Evolutionary conservation across 2,888 invertebrate genomes (phyloP), one percentile per base, ranked within the genome.

Genomic region (Melitaea athalia): DNA sequence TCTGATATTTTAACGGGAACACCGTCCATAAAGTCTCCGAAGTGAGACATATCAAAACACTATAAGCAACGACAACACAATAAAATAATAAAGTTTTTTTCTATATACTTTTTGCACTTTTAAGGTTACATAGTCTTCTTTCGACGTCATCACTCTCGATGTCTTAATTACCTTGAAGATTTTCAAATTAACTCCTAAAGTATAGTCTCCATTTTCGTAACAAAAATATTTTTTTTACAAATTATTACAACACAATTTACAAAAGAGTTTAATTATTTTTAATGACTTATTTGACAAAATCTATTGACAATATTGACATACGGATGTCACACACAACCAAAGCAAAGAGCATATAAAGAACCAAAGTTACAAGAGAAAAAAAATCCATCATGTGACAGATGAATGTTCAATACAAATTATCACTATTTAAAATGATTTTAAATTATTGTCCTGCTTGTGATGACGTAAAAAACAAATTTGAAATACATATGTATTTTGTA

Each of bases 1-100:
- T 98, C 97, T 60, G 96, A 95, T 87, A 98, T 97, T 93, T 97
- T 97, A 70, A 98, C 97, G 80, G 96, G 96, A 77, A 98, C 95
- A 76, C 95, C 96, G 88, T 97, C 97, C 95, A 97, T 96, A 81
- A 94, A 95, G 81, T 94, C 93, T 45, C 86, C 86, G 75, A 90
- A 91, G 84, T 91, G 92, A 84, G 91, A 91, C 92, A 92, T 92
- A 86, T 85, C 91, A 86, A 84, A 77, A 75, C 74, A 76, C 75
- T 75, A 73, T 69, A 81, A 81, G 82, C 83, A 86, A 77, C 72
- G 76, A 80, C 79, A 80, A 81, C 76, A 80, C 80, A 89, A 90
- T 86, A 87, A 89, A 81, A 87, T 81, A 84, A 86, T 84, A 87
- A 89, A 86, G 85, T 86, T 88, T 90, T 84, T 87, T 87, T 86